Evolutionary conservation across 1,140 invertebrate species (phyloP), one percentile per base, ranked within the genome.

Genomic region (Epicauta chinensis): DNA sequence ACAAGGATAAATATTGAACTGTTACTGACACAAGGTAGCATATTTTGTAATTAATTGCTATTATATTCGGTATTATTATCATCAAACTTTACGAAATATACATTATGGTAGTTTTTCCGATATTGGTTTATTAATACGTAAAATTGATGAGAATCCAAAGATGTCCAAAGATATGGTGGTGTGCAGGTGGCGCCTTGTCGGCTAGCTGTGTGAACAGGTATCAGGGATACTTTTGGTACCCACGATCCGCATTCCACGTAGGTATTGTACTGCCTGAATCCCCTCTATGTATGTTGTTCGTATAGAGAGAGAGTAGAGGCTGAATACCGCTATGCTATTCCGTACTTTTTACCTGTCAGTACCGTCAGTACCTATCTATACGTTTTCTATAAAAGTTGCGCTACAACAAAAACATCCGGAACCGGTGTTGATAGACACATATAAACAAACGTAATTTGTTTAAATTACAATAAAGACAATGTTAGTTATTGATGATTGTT

Each of bases 331-430:
- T 53, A 46, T 40, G 44, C 51, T 53, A 46, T 53, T 53, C 51
- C 43, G 38, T 45, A 53, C 42, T 53, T 53, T 53, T 53, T 53
- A 53, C 51, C 51, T 53, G 51, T 44, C 41, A 47, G 45, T 47
- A 37, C 29, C 51, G 34, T 46, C 43, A 53, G 51, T 53, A 23
- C 23, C 23, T 23, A 23, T 7, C 23, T 23, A 17, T 46, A 53
- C 38, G 32, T 45, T 46, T n/a, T 43, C 38, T 46, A 45, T 39
- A 43, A 45, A 46, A 53, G 43, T 46, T 29, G 51, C 42, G 51
- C 37, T 37, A 17, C 32, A 47, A 47, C 34, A 37, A 47, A 47
- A 36, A 37, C 17, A 37, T 35, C 16, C 4, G 17, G 16, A 38
- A 45, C 42, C 34, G 23, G 16, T 37, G 16, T 17, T 23, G 23